phyloP scores from a whole-genome alignment of 2,797 vertebrate species.

The Acipenser ruthenus region DNA sequence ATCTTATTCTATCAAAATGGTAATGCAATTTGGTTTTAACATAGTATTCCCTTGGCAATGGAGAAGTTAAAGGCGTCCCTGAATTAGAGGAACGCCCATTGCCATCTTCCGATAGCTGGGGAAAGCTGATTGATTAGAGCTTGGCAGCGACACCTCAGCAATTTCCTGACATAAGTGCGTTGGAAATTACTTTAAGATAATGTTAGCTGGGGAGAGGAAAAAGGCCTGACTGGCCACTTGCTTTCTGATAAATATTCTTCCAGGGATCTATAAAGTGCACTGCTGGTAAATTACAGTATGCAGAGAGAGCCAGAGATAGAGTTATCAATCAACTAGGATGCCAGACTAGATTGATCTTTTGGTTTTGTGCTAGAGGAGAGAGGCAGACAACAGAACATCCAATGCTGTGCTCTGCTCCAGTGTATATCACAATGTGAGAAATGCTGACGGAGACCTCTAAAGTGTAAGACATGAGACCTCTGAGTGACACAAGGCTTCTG shows the following conservation, averaged over 20 bases:
- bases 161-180: conserved; percentile 9
- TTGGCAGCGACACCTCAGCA: conserved; percentile 34
- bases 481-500: neutral
- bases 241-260: conserved; percentile 47
- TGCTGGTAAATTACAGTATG: conserved; percentile 35
- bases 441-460: no score
- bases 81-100: neutral
- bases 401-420: no score
- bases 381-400: neutral
- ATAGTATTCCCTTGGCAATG: no score
- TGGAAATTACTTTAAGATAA: conserved; percentile 40
- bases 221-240: conserved; percentile 32
- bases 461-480: neutral
- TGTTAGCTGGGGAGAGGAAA: neutral
- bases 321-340: conserved; percentile 31
- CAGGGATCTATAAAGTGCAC: conserved; percentile 31
- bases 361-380: neutral
- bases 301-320: conserved; percentile 25
- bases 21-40: no score
- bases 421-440: no score
- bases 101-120: neutral
- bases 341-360: conserved; percentile 23
- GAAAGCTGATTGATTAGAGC: conserved; percentile 12
- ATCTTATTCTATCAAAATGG: no score
- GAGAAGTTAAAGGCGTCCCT: no score